Conservation (phyloP, 2,113 vertebrate species). For the Vireo altiloquus region DNA sequence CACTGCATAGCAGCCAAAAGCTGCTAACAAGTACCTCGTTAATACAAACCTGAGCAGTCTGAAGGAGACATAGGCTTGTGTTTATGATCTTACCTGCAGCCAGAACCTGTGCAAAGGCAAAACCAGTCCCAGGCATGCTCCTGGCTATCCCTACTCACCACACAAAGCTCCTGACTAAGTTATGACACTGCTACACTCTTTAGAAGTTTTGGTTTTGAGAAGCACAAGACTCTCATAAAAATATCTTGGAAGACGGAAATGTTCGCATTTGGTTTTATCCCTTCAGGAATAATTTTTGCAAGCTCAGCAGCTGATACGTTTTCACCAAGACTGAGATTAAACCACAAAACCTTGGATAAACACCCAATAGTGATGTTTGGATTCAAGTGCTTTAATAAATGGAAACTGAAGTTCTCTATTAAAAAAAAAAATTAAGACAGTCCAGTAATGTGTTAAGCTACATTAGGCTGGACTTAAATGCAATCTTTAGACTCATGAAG, state of each 20-base stretch:
- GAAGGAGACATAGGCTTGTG: neutral
- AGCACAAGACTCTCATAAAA: neutral
- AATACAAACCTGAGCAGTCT: neutral
- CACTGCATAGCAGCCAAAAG: neutral
- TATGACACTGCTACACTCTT: neutral
- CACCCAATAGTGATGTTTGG: neutral
- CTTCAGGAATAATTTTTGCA: neutral
- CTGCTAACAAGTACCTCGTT: rapidly evolving
- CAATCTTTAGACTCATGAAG: neutral
- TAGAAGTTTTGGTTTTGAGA: neutral
- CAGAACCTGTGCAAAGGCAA: neutral
- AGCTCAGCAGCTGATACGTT: neutral
- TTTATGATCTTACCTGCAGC: neutral
- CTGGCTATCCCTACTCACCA: neutral
- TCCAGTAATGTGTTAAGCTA: neutral
- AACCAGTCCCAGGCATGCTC: neutral
- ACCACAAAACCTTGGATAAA: neutral
- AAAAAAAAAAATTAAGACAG: neutral
- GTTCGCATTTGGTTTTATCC: neutral
- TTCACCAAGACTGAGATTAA: neutral
- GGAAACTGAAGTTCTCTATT: neutral
- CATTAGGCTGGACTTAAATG: neutral
- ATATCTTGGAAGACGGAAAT: rapidly evolving
- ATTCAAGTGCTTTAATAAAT: neutral
- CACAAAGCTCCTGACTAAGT: neutral